Percentiles rank a stretch among this genome's conserved stretches.
Evolutionary conservation across 1,140 invertebrate genomes (phyloP).

Genomic region (Nasonia longicornis): DNA sequence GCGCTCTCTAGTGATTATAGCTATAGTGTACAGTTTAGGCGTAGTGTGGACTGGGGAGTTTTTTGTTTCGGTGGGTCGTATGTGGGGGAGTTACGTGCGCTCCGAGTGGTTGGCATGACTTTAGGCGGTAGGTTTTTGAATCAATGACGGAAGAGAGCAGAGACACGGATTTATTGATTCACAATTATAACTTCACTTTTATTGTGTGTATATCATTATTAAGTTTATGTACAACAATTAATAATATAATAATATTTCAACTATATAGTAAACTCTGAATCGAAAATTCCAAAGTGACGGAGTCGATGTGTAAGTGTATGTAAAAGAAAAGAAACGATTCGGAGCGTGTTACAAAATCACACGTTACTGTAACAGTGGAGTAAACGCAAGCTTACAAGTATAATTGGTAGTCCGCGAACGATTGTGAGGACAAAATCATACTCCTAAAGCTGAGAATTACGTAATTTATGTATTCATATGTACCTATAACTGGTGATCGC

Average conservation of each 20-base stretch:
- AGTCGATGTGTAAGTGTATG: neutral
- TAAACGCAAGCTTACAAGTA: neutral
- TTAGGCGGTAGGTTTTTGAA: neutral
- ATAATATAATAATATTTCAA: neutral
- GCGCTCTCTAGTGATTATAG: neutral
- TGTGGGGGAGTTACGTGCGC: neutral
- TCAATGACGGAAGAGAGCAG: no score
- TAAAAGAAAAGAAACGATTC: neutral
- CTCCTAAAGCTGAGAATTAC: neutral
- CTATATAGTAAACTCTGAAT: neutral
- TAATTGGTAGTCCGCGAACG: neutral
- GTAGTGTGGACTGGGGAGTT: neutral
- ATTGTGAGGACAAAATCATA: no score
- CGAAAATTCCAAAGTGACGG: neutral
- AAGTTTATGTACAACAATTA: neutral
- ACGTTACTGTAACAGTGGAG: neutral
- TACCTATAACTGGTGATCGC: constrained; percentile 6
- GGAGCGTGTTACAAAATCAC: neutral
- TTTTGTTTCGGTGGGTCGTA: neutral
- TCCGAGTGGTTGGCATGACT: neutral
- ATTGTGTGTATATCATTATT: neutral
- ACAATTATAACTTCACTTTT: neutral
- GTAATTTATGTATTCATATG: neutral
- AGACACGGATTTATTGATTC: neutral
- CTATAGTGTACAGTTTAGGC: neutral